Evolutionary conservation across 1,140 invertebrate genomes (phyloP), one percentile per base, ranked within the genome.

Genomic region (Procambarus clarkii): DNA sequence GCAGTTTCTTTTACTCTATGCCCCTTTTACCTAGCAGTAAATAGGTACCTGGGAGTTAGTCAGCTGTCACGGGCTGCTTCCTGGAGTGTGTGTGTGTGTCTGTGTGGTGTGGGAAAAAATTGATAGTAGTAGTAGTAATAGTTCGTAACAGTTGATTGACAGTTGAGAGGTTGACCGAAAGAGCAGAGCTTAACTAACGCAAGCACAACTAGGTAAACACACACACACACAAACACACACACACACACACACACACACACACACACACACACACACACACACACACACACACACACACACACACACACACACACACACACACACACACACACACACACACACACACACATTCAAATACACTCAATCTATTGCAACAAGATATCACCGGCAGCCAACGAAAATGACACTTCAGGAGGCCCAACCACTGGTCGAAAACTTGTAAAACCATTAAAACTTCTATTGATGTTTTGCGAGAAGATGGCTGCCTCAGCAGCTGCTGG

Each of bases 381-480:
- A 64, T 18, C 60, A 64, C 60, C 60, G 4, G 3, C 60, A 9
- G 18, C 11, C 18, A 64, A 15, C 9, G 60, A 15, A 18, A 15
- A 64, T 64, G 60, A 64, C 60, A 64, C 60, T 64, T 64, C 13
- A 64, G 18, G 18, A 64, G 50, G 0, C 50, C 13, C 13, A 5
- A 64, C 9, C 60, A 15, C 60, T 15, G 13, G 60, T 18, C 3
- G 60, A 21, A 64, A 64, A 64, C 60, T 64, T 64, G 13, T 64
- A 64, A 64, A 64, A 64, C 60, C 60, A 64, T 64, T 64, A 64
- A 64, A 64, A 64, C 60, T 64, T 64, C 18, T 64, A 64, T 64
- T 64, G 60, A 64, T 64, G 60, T 64, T 64, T 64, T 64, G 18
- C 60, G 18, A 64, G 11, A 18, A 64, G 60, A 64, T 64, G 9